A percentile compares a stretch with the other conserved stretches of the same genome.
phyloP scores from a whole-genome alignment of 2,797 vertebrate species.

The Centropyge bicolor region DNA sequence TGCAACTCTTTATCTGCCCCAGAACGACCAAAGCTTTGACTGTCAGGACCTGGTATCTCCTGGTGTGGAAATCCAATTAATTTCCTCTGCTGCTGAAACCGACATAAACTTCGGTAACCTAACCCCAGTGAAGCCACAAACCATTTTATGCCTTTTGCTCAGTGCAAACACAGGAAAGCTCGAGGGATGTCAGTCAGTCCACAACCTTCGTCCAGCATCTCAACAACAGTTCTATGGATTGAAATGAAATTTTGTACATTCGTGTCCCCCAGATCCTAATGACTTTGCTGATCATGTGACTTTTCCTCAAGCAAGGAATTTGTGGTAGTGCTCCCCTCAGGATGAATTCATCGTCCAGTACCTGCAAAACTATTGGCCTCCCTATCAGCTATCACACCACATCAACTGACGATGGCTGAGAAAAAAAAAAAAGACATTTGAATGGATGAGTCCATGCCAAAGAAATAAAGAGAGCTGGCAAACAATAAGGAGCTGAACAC shows the following conservation, averaged over 20 bases:
- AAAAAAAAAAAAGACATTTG: neutral
- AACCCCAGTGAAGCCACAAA: too few species aligned
- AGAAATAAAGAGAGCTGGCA: slow-evolving; percentile 7
- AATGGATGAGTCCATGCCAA: neutral
- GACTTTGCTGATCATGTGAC: neutral
- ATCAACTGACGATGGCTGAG: neutral
- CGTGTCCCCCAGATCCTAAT: neutral
- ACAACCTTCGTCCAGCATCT: neutral
- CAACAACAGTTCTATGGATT: neutral
- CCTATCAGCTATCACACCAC: neutral
- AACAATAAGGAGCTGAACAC: neutral
- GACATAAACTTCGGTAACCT: neutral
- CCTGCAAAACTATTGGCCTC: neutral
- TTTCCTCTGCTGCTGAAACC: neutral
- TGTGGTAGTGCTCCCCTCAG: neutral
- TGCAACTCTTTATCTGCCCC: neutral
- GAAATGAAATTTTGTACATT: too few species aligned
- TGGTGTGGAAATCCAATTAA: neutral
- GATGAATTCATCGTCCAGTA: neutral
- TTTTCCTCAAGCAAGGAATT: neutral
- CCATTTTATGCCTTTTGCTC: neutral
- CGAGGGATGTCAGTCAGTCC: neutral
- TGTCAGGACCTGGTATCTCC: neutral
- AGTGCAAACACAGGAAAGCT: neutral
- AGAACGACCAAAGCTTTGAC: neutral